These are phyloP conservation scores for Hybognathus amarus DNA, from an alignment of 2,797 vertebrate genomes.

Conservation along the genomic window DNA sequence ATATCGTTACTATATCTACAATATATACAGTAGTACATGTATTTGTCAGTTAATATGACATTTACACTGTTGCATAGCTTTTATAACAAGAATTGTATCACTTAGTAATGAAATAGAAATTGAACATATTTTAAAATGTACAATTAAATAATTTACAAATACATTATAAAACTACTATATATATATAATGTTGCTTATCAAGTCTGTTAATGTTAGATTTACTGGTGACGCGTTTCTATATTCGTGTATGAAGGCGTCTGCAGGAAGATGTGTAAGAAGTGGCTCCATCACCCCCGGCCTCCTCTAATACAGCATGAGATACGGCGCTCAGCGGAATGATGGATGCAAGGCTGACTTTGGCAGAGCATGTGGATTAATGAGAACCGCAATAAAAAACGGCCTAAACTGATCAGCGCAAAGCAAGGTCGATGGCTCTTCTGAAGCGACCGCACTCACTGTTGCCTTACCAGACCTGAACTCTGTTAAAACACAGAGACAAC, in stretches of 20 bases:
- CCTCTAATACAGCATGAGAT: not conserved
- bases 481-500: slow-evolving; percentile 20
- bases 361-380: slow-evolving; percentile 20
- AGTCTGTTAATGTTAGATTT: not conserved
- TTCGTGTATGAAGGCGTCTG: not conserved
- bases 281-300: not conserved
- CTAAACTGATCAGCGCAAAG: slow-evolving; percentile 21
- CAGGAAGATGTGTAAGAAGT: not conserved
- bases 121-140: not conserved
- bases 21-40: not conserved
- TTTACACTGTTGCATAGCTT: not conserved
- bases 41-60: not conserved
- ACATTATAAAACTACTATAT: not conserved
- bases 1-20: not conserved
- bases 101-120: not conserved
- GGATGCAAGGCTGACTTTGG: slow-evolving; percentile 20
- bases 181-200: not conserved
- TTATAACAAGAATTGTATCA: not conserved
- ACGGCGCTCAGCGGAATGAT: slow-evolving; percentile 13
- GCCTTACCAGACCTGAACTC: slow-evolving; percentile 1
- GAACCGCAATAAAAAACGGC: slow-evolving; percentile 1
- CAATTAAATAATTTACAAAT: not conserved
- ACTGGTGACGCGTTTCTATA: not conserved
- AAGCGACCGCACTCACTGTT: not conserved
- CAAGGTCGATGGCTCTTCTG: slow-evolving; percentile 15